These are phyloP conservation scores for Corvus cornix DNA, from an alignment of 2,113 vertebrate genomes.

Conservation along the genomic window DNA sequence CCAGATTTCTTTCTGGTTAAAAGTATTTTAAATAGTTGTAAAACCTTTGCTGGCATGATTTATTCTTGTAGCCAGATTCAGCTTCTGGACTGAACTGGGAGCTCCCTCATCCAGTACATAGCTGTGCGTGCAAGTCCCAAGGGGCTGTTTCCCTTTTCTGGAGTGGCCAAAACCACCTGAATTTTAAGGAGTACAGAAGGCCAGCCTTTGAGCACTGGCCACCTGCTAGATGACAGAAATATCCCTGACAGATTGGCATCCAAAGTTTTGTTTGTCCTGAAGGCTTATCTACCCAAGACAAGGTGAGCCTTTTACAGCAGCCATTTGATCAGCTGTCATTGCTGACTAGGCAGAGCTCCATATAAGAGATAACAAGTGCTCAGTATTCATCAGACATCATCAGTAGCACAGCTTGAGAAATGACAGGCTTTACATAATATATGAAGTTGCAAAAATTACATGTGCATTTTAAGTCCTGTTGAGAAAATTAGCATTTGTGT, in stretches of 20 bases:
- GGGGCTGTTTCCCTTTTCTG: neutral
- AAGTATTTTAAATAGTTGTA: neutral
- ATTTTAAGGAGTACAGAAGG: neutral
- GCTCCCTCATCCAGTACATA: too few species aligned
- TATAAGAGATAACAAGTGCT: neutral
- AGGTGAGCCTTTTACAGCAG: neutral
- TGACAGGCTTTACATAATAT: conserved; percentile 43
- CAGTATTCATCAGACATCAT: conserved; percentile 39
- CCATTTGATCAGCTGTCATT: neutral
- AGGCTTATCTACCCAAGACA: neutral
- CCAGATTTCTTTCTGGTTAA: neutral
- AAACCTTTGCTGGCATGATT: neutral
- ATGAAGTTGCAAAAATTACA: conserved; percentile 44
- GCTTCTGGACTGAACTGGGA: neutral
- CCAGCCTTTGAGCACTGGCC: neutral
- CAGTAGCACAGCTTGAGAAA: conserved; percentile 39
- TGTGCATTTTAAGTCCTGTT: neutral
- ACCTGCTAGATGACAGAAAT: neutral
- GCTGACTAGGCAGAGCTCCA: neutral
- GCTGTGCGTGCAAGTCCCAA: neutral
- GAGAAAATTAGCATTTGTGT: conserved; percentile 56
- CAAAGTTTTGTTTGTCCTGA: neutral
- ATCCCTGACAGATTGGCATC: neutral
- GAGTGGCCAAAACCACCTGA: neutral
- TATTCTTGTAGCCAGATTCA: neutral